Conservation (phyloP, 1,140 invertebrate genomes). For the Drosophila tani region DNA sequence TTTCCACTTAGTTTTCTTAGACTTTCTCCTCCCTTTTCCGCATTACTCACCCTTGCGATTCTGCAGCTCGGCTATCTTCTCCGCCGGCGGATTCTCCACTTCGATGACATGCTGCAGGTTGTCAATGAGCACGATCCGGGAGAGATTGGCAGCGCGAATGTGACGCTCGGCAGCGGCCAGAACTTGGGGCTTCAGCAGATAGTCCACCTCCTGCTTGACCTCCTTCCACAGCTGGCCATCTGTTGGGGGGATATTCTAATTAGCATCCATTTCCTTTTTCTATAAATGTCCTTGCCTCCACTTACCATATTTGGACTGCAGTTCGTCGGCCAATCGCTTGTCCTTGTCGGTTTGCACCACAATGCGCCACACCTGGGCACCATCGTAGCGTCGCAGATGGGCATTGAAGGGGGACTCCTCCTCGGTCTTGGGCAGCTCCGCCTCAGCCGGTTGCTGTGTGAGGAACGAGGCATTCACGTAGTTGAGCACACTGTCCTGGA, state of each 20-base stretch:
- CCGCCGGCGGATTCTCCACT: constrained; percentile 90
- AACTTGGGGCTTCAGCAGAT: constrained; percentile 87
- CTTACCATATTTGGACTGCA: constrained; percentile 82
- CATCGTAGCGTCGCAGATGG: constrained; percentile 85
- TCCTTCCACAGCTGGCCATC: constrained; percentile 90
- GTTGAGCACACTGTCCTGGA: constrained; percentile 76
- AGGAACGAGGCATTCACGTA: constrained; percentile 82
- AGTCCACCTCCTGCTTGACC: constrained; percentile 88
- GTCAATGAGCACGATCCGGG: constrained; percentile 89
- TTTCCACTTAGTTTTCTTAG: neutral
- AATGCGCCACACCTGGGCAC: constrained; percentile 87
- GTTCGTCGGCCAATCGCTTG: constrained; percentile 74
- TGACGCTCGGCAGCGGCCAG: constrained; percentile 86
- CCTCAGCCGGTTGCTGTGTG: constrained; percentile 36
- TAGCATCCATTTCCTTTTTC: accelerated
- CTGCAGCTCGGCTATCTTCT: constrained; percentile 88
- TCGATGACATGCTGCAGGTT: constrained; percentile 91
- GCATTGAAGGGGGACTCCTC: constrained; percentile 49
- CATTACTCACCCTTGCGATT: constrained; percentile 89
- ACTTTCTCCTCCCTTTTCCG: neutral
- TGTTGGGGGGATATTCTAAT: constrained; percentile 53
- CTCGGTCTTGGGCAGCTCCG: constrained; percentile 35
- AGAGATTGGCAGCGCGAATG: constrained; percentile 86
- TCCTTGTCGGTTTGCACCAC: constrained; percentile 84
- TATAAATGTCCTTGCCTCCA: neutral